Evolutionary conservation across 2,113 vertebrate genomes (phyloP).

Genomic region (Pteropus alecto): DNA sequence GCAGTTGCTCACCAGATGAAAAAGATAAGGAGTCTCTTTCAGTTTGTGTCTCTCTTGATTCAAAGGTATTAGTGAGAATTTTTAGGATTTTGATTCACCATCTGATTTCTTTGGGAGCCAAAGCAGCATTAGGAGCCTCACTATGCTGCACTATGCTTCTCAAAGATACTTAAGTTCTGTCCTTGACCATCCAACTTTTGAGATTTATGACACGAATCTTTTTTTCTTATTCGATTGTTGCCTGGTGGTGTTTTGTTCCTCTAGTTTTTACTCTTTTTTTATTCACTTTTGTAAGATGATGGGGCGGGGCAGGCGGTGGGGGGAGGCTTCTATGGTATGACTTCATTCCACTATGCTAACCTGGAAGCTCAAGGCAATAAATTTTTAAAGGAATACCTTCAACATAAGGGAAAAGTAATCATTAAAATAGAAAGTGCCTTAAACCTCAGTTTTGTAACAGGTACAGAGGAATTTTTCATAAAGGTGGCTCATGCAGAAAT

Average conservation of each 20-base stretch:
- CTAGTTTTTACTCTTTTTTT: background rate
- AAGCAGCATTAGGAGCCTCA: background rate
- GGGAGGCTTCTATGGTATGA: background rate
- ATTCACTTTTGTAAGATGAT: background rate
- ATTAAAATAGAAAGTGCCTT: background rate
- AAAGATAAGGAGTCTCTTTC: background rate
- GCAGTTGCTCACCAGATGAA: background rate
- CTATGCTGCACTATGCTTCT: background rate
- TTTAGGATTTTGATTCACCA: background rate
- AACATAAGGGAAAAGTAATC: background rate
- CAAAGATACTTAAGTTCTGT: background rate
- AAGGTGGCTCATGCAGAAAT: background rate
- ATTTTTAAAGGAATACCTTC: background rate
- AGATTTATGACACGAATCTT: background rate
- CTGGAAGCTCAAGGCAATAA: background rate
- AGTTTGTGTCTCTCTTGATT: background rate
- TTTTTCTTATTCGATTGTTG: background rate
- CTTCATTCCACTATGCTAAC: background rate
- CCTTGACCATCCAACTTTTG: background rate
- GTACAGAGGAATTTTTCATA: background rate
- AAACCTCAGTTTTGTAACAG: background rate
- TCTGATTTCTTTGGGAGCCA: background rate
- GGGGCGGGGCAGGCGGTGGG: too few species aligned
- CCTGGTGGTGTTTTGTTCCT: background rate
- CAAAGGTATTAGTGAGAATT: background rate